These are phyloP conservation scores for Mactra quadrangularis DNA, from an alignment of 1,140 invertebrate genomes.

Conservation along the genomic window DNA sequence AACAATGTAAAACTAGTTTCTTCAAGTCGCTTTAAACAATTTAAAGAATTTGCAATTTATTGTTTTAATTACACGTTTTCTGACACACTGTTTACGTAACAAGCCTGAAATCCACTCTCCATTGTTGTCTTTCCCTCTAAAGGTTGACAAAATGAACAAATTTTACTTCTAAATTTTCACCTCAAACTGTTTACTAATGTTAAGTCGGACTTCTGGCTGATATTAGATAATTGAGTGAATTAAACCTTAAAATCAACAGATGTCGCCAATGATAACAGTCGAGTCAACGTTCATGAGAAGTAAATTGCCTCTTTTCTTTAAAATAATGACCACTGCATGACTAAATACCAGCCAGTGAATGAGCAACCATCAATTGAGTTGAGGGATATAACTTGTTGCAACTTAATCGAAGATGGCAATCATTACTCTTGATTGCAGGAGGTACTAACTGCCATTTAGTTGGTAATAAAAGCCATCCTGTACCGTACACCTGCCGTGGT, in stretches of 20 bases:
- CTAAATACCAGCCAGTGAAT: constrained; percentile 19
- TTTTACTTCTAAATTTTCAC: too few relatives aligned
- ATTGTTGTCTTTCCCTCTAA: too few relatives aligned
- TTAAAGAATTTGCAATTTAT: too few relatives aligned
- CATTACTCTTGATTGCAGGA: constrained; percentile 36
- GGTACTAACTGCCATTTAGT: constrained; percentile 32
- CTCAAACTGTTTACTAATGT: too few relatives aligned
- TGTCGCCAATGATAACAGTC: constrained; percentile 38
- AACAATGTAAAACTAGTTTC: too few relatives aligned
- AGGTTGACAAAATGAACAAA: too few relatives aligned
- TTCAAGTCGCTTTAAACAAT: too few relatives aligned
- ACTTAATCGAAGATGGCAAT: constrained; percentile 54
- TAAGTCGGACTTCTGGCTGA: too few relatives aligned
- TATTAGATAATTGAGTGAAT: constrained; percentile 41
- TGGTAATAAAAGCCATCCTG: constrained; percentile 29
- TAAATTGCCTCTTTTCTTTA: constrained; percentile 57
- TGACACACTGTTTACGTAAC: too few relatives aligned
- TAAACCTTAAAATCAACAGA: constrained; percentile 52
- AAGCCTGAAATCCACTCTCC: too few relatives aligned
- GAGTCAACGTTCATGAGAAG: constrained; percentile 45
- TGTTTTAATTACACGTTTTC: too few relatives aligned
- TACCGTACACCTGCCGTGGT: constrained; percentile 52
- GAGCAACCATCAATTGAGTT: constrained; percentile 43
- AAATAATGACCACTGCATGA: constrained; percentile 46
- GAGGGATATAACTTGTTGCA: constrained; percentile 44